Percentiles rank a stretch among this genome's conserved stretches.
Conservation (phyloP, 2,888 invertebrate species). For the Quadroppia sp. region DNA sequence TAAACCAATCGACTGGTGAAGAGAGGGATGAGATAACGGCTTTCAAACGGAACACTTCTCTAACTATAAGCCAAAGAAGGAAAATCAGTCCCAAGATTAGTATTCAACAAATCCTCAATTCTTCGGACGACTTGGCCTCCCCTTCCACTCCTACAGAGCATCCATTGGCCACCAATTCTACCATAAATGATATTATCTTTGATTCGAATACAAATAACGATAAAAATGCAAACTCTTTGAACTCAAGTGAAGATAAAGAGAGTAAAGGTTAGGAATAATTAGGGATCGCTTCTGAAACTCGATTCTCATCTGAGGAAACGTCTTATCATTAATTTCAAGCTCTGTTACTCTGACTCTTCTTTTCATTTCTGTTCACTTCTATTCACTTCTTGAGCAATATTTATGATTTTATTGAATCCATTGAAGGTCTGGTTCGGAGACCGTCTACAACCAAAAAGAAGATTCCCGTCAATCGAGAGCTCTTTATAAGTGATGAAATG, state of each 20-base stretch:
- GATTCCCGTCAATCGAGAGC: constrained; percentile 39
- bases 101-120: constrained; percentile 40
- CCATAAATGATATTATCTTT: neutral
- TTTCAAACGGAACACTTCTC: constrained; percentile 40
- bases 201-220: neutral
- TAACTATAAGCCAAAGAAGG: constrained; percentile 43
- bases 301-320: neutral
- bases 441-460: constrained; percentile 39
- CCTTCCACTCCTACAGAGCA: neutral
- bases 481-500: constrained; percentile 35
- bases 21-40: constrained; percentile 11
- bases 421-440: constrained; percentile 19
- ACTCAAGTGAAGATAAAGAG: neutral
- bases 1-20: neutral
- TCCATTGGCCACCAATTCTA: neutral
- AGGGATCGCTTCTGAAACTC: neutral
- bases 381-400: neutral
- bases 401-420: neutral
- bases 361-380: neutral
- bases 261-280: constrained; percentile 27
- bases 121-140: constrained; percentile 38
- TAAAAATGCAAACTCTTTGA: neutral
- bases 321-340: constrained; percentile 24
- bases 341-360: constrained; percentile 3
- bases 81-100: constrained; percentile 42